phyloP scores from a whole-genome alignment of 2,113 vertebrate genomes.

The Dendrocopos noguchii region DNA sequence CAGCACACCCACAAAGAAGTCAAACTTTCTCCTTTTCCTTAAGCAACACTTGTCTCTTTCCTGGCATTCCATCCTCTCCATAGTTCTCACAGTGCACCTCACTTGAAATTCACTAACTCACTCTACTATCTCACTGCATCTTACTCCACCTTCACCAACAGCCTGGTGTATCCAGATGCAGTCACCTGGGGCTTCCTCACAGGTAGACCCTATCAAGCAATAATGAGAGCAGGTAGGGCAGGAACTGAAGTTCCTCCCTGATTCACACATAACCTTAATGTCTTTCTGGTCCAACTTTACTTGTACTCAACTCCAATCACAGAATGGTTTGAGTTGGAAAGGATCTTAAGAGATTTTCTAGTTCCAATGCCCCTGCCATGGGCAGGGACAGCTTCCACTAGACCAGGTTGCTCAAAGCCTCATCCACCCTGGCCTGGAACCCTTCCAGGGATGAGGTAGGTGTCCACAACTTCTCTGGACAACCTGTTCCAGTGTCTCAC shows the following conservation, averaged over 20 bases:
- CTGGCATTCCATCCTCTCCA: accelerated
- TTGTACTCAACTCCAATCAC: background rate
- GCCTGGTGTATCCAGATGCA: background rate
- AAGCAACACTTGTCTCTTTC: accelerated
- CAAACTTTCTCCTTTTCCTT: background rate
- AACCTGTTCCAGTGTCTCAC: too few relatives aligned
- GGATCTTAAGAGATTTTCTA: too few relatives aligned
- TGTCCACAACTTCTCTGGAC: too few relatives aligned
- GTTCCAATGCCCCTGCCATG: too few relatives aligned
- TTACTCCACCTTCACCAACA: accelerated
- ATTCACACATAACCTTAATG: background rate
- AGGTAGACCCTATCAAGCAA: accelerated
- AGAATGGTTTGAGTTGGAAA: too few relatives aligned
- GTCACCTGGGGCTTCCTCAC: background rate
- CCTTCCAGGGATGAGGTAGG: too few relatives aligned
- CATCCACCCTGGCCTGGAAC: too few relatives aligned
- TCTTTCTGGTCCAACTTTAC: background rate
- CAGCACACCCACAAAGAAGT: background rate
- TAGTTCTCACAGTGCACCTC: accelerated
- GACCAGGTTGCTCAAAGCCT: too few relatives aligned
- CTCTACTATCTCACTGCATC: background rate
- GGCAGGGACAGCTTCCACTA: too few relatives aligned
- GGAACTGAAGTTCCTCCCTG: background rate
- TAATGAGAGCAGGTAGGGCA: background rate
- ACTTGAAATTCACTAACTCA: accelerated